Conservation (phyloP, 2,797 vertebrate genomes). For the Falco berigora region DNA sequence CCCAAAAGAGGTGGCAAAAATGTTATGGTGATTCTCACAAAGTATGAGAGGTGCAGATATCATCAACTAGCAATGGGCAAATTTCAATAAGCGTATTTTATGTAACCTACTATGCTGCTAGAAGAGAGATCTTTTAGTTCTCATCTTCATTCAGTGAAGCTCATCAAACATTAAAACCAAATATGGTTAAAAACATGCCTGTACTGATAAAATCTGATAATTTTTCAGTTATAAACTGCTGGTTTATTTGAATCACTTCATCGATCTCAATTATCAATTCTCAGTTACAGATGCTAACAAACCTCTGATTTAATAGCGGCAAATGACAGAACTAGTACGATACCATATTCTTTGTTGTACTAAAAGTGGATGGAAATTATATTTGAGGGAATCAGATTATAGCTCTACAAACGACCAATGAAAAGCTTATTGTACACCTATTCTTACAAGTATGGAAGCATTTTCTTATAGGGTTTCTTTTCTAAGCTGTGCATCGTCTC, state of each 20-base stretch:
- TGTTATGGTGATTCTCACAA: neutral
- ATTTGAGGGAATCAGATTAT: neutral
- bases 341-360: neutral
- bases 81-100: neutral
- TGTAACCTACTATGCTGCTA: neutral
- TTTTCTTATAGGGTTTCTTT: neutral
- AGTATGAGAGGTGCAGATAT: neutral
- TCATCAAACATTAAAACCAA: neutral
- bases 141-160: neutral
- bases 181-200: neutral
- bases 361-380: neutral
- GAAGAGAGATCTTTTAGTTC: neutral
- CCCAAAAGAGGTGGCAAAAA: neutral
- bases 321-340: neutral
- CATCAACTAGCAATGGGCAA: neutral
- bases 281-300: neutral
- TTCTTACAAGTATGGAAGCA: neutral
- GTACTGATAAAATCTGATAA: neutral
- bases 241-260: neutral
- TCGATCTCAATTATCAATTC: neutral
- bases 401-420: neutral
- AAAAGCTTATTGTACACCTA: neutral
- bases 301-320: neutral
- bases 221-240: neutral
- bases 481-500: neutral